These are phyloP conservation scores for Hylaeus anthracinus DNA, from an alignment of 1,140 invertebrate genomes.

Conservation along the genomic window DNA sequence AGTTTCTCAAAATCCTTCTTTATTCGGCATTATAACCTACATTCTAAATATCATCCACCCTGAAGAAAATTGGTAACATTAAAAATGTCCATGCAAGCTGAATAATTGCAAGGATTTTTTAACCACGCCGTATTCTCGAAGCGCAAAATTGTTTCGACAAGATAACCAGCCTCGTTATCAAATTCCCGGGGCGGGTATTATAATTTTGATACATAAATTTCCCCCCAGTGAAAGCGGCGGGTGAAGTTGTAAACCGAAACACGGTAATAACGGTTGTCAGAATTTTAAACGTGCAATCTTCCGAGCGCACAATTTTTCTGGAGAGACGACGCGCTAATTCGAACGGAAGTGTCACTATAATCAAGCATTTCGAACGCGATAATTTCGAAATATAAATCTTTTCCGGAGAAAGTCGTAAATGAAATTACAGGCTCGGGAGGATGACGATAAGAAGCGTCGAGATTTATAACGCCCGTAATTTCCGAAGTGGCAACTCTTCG, in stretches of 20 bases:
- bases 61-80: no score
- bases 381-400: conserved; percentile 27
- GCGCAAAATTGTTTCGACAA: background rate
- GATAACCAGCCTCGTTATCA: background rate
- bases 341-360: conserved; percentile 10
- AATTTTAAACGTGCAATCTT: background rate
- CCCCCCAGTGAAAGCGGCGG: background rate
- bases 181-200: background rate
- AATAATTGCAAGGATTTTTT: no score
- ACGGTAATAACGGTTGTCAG: background rate
- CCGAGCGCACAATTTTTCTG: background rate
- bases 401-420: background rate
- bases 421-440: background rate
- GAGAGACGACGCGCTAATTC: background rate
- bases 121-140: background rate
- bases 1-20: no score
- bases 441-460: background rate
- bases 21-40: no score
- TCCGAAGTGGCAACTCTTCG: background rate
- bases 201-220: conserved; percentile 12
- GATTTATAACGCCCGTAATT: conserved; percentile 8
- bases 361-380: conserved; percentile 3
- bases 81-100: no score
- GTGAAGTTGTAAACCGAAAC: conserved; percentile 24
- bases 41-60: no score